phyloP scores from a whole-genome alignment of 2,888 invertebrate species.

The Aphidius colemani region DNA sequence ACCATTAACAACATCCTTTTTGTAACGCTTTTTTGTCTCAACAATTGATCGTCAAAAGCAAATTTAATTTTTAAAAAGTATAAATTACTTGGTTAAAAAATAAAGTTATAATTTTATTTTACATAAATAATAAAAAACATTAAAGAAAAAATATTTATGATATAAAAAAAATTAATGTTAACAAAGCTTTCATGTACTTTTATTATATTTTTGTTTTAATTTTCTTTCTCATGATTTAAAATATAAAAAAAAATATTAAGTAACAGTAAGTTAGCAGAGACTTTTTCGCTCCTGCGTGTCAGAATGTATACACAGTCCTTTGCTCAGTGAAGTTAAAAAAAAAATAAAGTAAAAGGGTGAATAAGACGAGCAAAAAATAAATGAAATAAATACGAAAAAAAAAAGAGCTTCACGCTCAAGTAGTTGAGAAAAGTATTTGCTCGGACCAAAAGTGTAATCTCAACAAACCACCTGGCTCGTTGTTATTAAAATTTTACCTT shows the following conservation, averaged over 20 bases:
- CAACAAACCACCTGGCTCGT: slow-evolving; percentile 21
- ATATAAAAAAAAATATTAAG: too few species aligned
- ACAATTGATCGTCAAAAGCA: neutral
- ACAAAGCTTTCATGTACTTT: too few species aligned
- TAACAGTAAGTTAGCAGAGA: too few species aligned
- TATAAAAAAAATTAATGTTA: too few species aligned
- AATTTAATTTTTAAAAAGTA: neutral
- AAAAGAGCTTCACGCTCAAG: slow-evolving; percentile 32
- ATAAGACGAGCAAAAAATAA: neutral
- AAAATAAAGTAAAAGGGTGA: slow-evolving; percentile 18
- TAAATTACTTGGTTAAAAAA: too few species aligned
- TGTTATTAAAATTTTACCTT: slow-evolving; percentile 18
- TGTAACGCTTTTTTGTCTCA: neutral
- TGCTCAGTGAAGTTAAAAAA: slow-evolving; percentile 14
- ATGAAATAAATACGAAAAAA: slow-evolving; percentile 5
- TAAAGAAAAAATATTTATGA: too few species aligned
- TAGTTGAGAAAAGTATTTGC: slow-evolving; percentile 38
- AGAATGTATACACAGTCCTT: neutral
- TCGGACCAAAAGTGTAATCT: slow-evolving; percentile 31
- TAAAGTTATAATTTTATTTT: too few species aligned
- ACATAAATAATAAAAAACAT: too few species aligned
- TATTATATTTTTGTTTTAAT: too few species aligned
- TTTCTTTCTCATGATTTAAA: too few species aligned
- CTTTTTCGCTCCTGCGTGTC: too few species aligned
- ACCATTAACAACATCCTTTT: slow-evolving; percentile 1